phyloP scores from a whole-genome alignment of 2,797 vertebrate genomes.

The Coendou prehensilis region DNA sequence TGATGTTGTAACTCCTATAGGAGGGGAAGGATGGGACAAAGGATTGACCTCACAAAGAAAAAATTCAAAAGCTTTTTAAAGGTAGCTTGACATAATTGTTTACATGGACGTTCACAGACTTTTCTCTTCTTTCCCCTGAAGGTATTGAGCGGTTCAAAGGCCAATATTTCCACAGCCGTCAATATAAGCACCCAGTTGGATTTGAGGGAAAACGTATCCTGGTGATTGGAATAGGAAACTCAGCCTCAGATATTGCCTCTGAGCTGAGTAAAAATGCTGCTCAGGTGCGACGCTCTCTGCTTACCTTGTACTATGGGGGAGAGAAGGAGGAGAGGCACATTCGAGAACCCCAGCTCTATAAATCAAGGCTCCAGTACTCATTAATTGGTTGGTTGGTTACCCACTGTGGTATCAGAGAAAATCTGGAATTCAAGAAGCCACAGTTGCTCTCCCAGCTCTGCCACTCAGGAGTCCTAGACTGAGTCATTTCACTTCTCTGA shows the following conservation, averaged over 20 bases:
- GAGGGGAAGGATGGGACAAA: neutral
- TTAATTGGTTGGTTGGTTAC: neutral
- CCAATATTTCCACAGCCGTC: slow-evolving; percentile 90
- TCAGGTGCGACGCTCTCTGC: slow-evolving; percentile 86
- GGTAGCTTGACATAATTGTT: neutral
- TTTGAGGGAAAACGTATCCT: slow-evolving; percentile 90
- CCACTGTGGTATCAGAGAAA: neutral
- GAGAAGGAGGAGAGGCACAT: neutral
- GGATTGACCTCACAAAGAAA: neutral
- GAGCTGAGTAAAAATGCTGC: slow-evolving; percentile 91
- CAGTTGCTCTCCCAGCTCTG: neutral
- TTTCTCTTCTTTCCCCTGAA: slow-evolving; percentile 76
- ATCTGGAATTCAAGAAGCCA: neutral
- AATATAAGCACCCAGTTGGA: slow-evolving; percentile 89
- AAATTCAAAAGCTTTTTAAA: neutral
- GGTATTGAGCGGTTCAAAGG: slow-evolving; percentile 91
- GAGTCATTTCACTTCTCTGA: neutral
- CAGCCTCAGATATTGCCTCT: slow-evolving; percentile 90
- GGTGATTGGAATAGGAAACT: slow-evolving; percentile 92
- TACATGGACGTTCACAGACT: neutral
- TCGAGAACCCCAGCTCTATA: neutral
- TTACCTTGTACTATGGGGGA: neutral
- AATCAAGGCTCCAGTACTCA: neutral
- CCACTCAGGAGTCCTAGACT: neutral
- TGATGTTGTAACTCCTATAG: neutral